Evolutionary conservation across 1,140 invertebrate species (phyloP), one percentile per base, ranked within the genome.

Genomic region (Panagrolaimus sp.): DNA sequence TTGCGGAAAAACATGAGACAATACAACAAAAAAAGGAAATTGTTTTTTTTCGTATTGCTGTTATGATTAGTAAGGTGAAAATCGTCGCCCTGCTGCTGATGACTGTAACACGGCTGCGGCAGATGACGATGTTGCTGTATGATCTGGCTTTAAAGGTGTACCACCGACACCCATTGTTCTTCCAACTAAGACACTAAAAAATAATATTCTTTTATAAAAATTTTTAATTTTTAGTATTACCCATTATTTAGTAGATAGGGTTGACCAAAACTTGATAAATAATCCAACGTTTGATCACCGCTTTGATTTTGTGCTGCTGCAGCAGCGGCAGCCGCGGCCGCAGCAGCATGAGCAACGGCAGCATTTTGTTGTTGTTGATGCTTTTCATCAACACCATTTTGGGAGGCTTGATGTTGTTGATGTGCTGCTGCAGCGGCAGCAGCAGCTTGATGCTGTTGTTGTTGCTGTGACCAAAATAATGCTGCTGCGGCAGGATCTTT

Each of bases 131-230:
- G 51, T 57, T 38, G 31, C 31, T 4, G 31, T 38, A 38, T 38
- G 31, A 20, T 57, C 51, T 20, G 51, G 51, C 27, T 57, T 57
- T 9, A 57, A 27, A 20, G 51, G 51, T 27, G 51, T 57, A 25
- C 51, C 51, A n/a, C 51, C 51, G 11, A 57, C 51, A 57, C 51
- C 51, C 51, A 57, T 57, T 27, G 51, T 57, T 57, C 51, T n/a
- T 0, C 51, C 51, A 20, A 27, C 51, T 20, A 57, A 16, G 9
- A 57, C 27, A 9, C 51, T 57, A 27, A 27, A 57, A 57, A 20
- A 25, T 20, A 57, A 57, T 27, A 25, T 20, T 27, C 11, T 57
- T 27, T n/a, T n/a, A 8, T 11, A 57, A 11, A 57, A 57, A 20
- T 57, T 57, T 27, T 27, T 57, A 2, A 7, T 13, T n/a, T n/a